These are phyloP conservation scores for Pseudomyrmex cubaensis DNA, from an alignment of 1,140 invertebrate genomes.

Conservation along the genomic window DNA sequence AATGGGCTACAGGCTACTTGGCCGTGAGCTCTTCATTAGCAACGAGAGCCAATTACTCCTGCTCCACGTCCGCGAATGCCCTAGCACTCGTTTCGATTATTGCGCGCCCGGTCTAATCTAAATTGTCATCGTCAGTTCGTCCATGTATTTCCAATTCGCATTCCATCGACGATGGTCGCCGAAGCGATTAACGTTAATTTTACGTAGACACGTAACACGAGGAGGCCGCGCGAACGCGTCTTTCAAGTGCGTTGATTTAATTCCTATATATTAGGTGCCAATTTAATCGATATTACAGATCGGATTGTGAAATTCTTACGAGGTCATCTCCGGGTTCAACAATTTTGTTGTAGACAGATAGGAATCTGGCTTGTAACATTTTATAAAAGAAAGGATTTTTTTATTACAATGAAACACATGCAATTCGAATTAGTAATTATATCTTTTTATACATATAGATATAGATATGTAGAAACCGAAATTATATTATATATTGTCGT, in stretches of 20 bases:
- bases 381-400: too few relatives aligned
- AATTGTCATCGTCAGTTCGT: conserved; percentile 62
- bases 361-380: neutral
- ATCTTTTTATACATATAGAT: too few relatives aligned
- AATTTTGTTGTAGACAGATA: neutral
- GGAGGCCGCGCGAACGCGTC: neutral
- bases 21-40: conserved; percentile 80
- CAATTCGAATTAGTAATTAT: too few relatives aligned
- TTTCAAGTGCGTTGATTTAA: neutral
- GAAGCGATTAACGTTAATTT: conserved; percentile 32
- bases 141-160: conserved; percentile 5
- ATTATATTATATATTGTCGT: too few relatives aligned
- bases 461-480: too few relatives aligned
- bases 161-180: conserved; percentile 27
- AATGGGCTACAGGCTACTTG: conserved; percentile 78
- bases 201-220: conserved; percentile 12
- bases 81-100: conserved; percentile 66
- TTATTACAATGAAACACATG: too few relatives aligned
- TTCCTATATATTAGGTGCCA: neutral
- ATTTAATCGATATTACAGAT: conserved; percentile 11
- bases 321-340: neutral
- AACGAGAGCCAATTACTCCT: conserved; percentile 71
- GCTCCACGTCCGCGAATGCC: conserved; percentile 37
- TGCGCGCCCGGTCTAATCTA: conserved; percentile 57
- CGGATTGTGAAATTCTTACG: neutral